phyloP scores from a whole-genome alignment of 2,888 invertebrate genomes.

The Cabera pusaria region DNA sequence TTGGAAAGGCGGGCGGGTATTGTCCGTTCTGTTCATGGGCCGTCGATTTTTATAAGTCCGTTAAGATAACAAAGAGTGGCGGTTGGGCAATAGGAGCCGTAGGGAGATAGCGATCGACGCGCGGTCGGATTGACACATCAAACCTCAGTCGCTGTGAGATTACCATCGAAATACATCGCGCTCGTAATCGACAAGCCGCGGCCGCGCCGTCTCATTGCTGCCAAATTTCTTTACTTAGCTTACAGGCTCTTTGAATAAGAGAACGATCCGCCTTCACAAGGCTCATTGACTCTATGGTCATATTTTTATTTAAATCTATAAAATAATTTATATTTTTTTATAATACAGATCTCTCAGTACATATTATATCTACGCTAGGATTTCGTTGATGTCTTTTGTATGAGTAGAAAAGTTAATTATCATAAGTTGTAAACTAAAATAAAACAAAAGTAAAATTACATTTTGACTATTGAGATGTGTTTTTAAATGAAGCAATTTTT shows the following conservation, averaged over 20 bases:
- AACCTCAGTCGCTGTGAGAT: conserved; percentile 66
- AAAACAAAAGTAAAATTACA: too few species aligned
- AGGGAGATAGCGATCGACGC: conserved; percentile 67
- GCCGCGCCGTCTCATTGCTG: conserved; percentile 59
- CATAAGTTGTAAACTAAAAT: too few species aligned
- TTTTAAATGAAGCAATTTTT: too few species aligned
- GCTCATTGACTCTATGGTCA: neutral
- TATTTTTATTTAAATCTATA: too few species aligned
- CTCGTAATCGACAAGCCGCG: conserved; percentile 70
- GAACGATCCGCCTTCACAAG: neutral
- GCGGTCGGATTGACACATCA: conserved; percentile 78
- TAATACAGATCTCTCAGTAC: too few species aligned
- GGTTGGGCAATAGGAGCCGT: conserved; percentile 77
- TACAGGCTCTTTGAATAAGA: conserved; percentile 21
- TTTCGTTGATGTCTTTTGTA: conserved; percentile 21
- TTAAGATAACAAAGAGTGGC: conserved; percentile 77
- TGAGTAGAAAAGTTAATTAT: too few species aligned
- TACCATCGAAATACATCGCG: conserved; percentile 70
- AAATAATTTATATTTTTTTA: too few species aligned
- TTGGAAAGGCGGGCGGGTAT: conserved; percentile 48
- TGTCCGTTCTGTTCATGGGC: conserved; percentile 57
- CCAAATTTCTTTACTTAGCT: conserved; percentile 50
- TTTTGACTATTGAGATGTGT: too few species aligned
- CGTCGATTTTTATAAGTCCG: conserved; percentile 69
- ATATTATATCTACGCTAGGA: neutral